Evolutionary conservation across 1,140 invertebrate species (phyloP).

Genomic region (Bilobella aurantiaca): DNA sequence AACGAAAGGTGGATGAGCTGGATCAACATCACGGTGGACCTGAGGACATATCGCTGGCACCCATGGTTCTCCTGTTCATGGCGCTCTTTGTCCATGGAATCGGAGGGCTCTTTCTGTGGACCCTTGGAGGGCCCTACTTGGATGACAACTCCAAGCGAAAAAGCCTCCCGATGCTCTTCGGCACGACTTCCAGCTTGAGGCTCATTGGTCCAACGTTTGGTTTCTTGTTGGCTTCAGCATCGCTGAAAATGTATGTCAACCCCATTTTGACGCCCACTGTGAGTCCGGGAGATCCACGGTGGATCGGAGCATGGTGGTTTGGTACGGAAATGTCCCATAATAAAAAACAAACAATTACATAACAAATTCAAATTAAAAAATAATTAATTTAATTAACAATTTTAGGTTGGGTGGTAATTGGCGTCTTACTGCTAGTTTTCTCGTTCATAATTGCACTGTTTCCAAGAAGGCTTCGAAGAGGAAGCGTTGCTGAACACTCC

Average conservation of each 20-base stretch:
- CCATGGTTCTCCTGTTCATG: slow-evolving; percentile 52
- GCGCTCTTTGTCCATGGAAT: slow-evolving; percentile 60
- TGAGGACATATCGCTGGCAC: slow-evolving; percentile 34
- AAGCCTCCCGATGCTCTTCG: slow-evolving; percentile 45
- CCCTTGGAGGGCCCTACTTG: slow-evolving; percentile 45
- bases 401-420: slow-evolving; percentile 57
- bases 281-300: slow-evolving; percentile 56
- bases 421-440: slow-evolving; percentile 50
- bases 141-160: slow-evolving; percentile 60
- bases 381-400: neutral
- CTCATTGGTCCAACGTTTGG: slow-evolving; percentile 52
- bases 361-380: neutral
- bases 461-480: slow-evolving; percentile 48
- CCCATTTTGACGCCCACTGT: slow-evolving; percentile 52
- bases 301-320: slow-evolving; percentile 68
- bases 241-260: slow-evolving; percentile 57
- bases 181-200: slow-evolving; percentile 15
- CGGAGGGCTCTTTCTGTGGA: slow-evolving; percentile 55
- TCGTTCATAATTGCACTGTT: slow-evolving; percentile 52
- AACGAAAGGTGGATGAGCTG: slow-evolving; percentile 8
- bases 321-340: slow-evolving; percentile 32
- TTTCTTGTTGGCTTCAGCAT: slow-evolving; percentile 56
- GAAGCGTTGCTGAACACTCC: neutral
- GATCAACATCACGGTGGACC: too few species aligned
- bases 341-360: neutral